Percentiles rank a stretch among this genome's conserved stretches.
These are phyloP conservation scores for Tetramorium alpestre DNA, from an alignment of 1,140 invertebrate genomes.

Conservation along the genomic window DNA sequence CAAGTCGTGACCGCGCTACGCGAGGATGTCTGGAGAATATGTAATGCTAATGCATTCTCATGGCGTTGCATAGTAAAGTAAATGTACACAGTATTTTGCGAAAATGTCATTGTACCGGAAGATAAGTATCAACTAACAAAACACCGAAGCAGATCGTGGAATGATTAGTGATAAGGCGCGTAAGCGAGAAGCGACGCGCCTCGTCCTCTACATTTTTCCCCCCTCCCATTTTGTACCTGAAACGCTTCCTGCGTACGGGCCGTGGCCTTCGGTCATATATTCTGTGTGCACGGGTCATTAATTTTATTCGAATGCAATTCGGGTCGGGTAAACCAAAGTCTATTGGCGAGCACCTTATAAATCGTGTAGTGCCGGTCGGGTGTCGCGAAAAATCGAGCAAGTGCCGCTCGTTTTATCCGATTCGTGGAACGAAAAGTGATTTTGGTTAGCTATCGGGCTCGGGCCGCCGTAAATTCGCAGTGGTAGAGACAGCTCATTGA, in stretches of 20 bases:
- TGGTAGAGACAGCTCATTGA: conserved; percentile 56
- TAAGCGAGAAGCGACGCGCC: neutral
- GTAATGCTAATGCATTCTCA: conserved; percentile 38
- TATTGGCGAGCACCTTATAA: conserved; percentile 44
- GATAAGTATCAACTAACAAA: conserved; percentile 16
- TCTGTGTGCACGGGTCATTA: conserved; percentile 3
- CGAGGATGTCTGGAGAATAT: conserved; percentile 27
- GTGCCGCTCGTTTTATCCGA: conserved; percentile 23
- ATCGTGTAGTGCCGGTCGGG: neutral
- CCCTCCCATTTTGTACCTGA: neutral
- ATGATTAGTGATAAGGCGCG: neutral
- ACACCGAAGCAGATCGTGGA: neutral
- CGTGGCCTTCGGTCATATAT: neutral
- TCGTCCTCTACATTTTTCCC: neutral
- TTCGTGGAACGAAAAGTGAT: conserved; percentile 34
- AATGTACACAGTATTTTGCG: conserved; percentile 9
- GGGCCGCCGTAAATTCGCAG: conserved; percentile 46
- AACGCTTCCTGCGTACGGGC: neutral
- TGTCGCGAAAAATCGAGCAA: conserved; percentile 31
- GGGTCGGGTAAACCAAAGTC: conserved; percentile 12
- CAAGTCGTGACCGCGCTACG: neutral
- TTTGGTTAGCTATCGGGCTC: conserved; percentile 33
- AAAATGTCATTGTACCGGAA: neutral
- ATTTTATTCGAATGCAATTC: conserved; percentile 32
- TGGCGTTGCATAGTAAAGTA: neutral